Evolutionary conservation across 1,140 invertebrate species (phyloP).

Genomic region (Drosophila watanabei): DNA sequence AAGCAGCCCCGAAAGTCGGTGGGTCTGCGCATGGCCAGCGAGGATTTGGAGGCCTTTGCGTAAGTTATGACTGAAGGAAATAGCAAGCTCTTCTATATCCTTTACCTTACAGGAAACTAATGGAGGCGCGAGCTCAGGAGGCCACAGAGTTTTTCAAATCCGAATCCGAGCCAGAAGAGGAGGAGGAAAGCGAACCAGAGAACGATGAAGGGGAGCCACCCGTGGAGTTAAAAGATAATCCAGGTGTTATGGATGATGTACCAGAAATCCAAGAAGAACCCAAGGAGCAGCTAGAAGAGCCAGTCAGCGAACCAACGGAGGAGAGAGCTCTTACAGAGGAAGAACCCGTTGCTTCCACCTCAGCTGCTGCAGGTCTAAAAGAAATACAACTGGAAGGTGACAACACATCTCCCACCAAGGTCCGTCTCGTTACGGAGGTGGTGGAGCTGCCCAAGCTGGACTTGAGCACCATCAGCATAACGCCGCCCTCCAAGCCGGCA

Average conservation of each 20-base stretch:
- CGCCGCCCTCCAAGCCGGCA: constrained; percentile 54
- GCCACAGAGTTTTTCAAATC: constrained; percentile 87
- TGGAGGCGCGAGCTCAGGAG: constrained; percentile 87
- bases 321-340: neutral
- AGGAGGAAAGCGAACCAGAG: constrained; percentile 6
- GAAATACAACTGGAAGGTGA: neutral
- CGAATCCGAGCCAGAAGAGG: constrained; percentile 86
- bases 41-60: constrained; percentile 86
- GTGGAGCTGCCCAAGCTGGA: constrained; percentile 74
- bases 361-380: neutral
- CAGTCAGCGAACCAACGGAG: neutral
- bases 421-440: constrained; percentile 67
- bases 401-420: constrained; percentile 32
- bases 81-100: neutral
- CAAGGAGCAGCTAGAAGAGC: neutral
- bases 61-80: constrained; percentile 63
- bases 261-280: neutral
- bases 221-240: constrained; percentile 39
- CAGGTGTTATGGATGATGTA: constrained; percentile 17
- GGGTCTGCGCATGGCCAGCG: constrained; percentile 85
- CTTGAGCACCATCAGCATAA: constrained; percentile 58
- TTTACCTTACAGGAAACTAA: constrained; percentile 80
- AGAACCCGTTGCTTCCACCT: constrained; percentile 32
- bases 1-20: constrained; percentile 62
- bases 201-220: constrained; percentile 15